Conservation (phyloP, 1,140 invertebrate genomes). For the Pseudomyrmex pallidus region DNA sequence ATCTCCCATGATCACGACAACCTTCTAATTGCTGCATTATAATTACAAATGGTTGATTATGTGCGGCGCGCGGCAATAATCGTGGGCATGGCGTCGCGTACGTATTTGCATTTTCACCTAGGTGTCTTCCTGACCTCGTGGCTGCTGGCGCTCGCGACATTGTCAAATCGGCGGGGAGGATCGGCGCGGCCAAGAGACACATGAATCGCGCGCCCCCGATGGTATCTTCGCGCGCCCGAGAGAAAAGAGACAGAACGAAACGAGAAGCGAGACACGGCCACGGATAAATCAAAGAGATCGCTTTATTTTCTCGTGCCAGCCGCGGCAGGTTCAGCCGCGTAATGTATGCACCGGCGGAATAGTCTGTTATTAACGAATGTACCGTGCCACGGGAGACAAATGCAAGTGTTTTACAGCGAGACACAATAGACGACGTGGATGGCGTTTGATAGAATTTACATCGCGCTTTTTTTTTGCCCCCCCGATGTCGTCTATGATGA, state of each 20-base stretch:
- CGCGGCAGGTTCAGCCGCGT: slow-evolving; percentile 38
- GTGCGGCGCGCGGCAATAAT: slow-evolving; percentile 76
- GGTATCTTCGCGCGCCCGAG: slow-evolving; percentile 62
- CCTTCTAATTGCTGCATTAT: slow-evolving; percentile 83
- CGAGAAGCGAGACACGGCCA: slow-evolving; percentile 11
- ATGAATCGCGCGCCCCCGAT: slow-evolving; percentile 56
- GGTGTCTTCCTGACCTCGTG: slow-evolving; percentile 66
- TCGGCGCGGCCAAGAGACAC: slow-evolving; percentile 33
- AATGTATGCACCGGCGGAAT: slow-evolving; percentile 55
- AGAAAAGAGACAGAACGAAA: slow-evolving; percentile 52
- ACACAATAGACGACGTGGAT: slow-evolving; percentile 29
- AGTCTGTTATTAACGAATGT: slow-evolving; percentile 58
- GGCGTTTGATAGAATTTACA: slow-evolving; percentile 36
- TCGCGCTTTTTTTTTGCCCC: neutral
- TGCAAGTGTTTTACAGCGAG: slow-evolving; percentile 45
- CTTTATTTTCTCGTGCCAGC: slow-evolving; percentile 62
- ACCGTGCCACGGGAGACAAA: slow-evolving; percentile 49
- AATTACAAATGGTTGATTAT: slow-evolving; percentile 83
- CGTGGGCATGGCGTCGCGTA: slow-evolving; percentile 73
- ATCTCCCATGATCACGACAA: slow-evolving; percentile 83
- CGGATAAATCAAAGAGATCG: slow-evolving; percentile 49
- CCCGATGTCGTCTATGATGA: neutral
- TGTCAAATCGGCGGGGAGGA: slow-evolving; percentile 64
- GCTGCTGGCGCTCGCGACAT: slow-evolving; percentile 60
- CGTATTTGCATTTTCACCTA: slow-evolving; percentile 79